Percentiles rank a stretch among this genome's conserved stretches.
phyloP scores from a whole-genome alignment of 2,888 invertebrate species.

The Leptinotarsa juncta region DNA sequence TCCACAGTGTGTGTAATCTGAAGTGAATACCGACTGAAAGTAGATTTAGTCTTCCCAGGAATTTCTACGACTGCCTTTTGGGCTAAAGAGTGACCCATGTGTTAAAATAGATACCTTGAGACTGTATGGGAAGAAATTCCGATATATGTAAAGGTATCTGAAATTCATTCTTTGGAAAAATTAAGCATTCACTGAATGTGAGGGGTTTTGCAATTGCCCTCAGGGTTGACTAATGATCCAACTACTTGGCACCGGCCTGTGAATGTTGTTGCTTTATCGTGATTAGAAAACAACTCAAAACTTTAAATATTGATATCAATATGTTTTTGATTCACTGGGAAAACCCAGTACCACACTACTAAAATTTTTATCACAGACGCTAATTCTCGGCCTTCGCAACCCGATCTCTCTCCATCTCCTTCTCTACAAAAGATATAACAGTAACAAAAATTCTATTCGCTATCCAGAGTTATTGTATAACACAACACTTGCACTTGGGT shows the following conservation, averaged over 20 bases:
- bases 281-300: too few relatives aligned
- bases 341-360: background rate
- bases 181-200: too few relatives aligned
- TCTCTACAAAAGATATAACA: conserved; percentile 47
- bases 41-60: background rate
- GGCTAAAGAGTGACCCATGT: background rate
- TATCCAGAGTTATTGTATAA: conserved; percentile 78
- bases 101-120: too few relatives aligned
- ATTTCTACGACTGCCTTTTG: background rate
- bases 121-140: too few relatives aligned
- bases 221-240: background rate
- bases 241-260: background rate
- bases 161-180: too few relatives aligned
- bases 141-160: too few relatives aligned
- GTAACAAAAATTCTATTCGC: conserved; percentile 54
- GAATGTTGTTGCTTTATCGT: background rate
- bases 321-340: background rate
- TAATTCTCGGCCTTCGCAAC: conserved; percentile 28
- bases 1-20: too few relatives aligned
- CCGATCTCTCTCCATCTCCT: conserved; percentile 33
- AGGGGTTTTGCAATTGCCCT: background rate
- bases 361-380: conserved; percentile 41
- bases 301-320: background rate
- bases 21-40: background rate
- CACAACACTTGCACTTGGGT: conserved; percentile 95